Conservation (phyloP, 1,140 invertebrate genomes). For the Psix sp. region DNA sequence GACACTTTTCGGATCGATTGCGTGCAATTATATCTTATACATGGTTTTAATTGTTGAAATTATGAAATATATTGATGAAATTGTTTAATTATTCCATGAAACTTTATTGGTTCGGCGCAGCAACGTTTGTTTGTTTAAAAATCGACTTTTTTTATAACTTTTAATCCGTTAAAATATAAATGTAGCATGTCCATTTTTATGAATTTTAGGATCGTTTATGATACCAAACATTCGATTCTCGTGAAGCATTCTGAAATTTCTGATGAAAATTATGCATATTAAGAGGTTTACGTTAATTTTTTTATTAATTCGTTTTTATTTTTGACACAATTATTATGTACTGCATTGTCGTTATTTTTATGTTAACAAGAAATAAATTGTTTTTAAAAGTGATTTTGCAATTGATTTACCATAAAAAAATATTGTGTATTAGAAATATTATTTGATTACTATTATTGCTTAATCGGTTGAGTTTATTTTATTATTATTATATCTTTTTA, state of each 20-base stretch:
- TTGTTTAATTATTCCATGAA: slow-evolving; percentile 15
- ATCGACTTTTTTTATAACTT: slow-evolving; percentile 7
- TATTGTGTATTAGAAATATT: too few species aligned
- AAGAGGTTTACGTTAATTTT: slow-evolving; percentile 39
- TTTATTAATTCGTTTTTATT: slow-evolving; percentile 30
- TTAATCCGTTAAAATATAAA: slow-evolving; percentile 17
- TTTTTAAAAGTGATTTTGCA: slow-evolving; percentile 7
- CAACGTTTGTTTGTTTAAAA: too few species aligned
- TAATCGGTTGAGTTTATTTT: neutral
- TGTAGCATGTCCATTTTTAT: too few species aligned
- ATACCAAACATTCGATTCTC: neutral
- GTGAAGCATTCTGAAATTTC: slow-evolving; percentile 11
- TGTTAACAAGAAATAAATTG: neutral
- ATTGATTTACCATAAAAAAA: too few species aligned
- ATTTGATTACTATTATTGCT: neutral
- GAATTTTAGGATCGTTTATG: neutral
- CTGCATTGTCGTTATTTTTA: slow-evolving; percentile 25
- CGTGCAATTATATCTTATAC: slow-evolving; percentile 38
- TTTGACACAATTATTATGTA: slow-evolving; percentile 33
- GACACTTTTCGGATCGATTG: slow-evolving; percentile 16
- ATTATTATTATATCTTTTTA: neutral
- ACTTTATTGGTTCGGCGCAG: slow-evolving; percentile 6
- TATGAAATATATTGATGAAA: slow-evolving; percentile 5
- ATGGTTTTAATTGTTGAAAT: slow-evolving; percentile 8
- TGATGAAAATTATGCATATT: slow-evolving; percentile 41